Evolutionary conservation across 2,888 invertebrate species (phyloP).

Genomic region (Actias luna): DNA sequence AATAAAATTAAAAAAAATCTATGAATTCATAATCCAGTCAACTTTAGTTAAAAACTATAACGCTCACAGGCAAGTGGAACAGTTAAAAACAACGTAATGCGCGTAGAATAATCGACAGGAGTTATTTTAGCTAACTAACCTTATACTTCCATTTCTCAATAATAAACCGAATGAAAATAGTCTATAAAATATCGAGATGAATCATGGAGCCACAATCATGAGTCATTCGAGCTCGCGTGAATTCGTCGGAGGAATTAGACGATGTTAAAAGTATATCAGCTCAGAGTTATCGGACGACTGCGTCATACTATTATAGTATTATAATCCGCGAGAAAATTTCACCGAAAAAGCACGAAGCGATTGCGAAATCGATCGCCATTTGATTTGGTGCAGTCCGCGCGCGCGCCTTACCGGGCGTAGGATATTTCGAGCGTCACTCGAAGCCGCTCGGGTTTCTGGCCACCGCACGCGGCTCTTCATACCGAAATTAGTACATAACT

Average conservation of each 20-base stretch:
- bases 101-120: too few relatives aligned
- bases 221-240: constrained; percentile 5
- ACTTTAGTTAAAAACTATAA: too few relatives aligned
- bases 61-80: too few relatives aligned
- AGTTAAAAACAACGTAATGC: too few relatives aligned
- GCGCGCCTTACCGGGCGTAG: not conserved
- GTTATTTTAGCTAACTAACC: not conserved
- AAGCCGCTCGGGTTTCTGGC: constrained; percentile 2
- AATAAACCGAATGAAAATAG: not conserved
- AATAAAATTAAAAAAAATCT: too few relatives aligned
- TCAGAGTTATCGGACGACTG: not conserved
- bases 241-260: not conserved
- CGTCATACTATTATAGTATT: not conserved
- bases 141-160: not conserved
- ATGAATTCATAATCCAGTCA: too few relatives aligned
- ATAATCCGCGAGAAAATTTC: not conserved
- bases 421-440: constrained; percentile 2
- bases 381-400: not conserved
- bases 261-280: not conserved
- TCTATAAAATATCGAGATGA: not conserved
- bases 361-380: constrained; percentile 7
- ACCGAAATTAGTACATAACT: not conserved
- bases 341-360: not conserved
- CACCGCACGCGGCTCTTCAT: not conserved
- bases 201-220: not conserved